Percentiles rank a stretch among this genome's conserved stretches.
These are phyloP conservation scores for Apeltes quadracus DNA, from an alignment of 2,113 vertebrate species.

Conservation along the genomic window DNA sequence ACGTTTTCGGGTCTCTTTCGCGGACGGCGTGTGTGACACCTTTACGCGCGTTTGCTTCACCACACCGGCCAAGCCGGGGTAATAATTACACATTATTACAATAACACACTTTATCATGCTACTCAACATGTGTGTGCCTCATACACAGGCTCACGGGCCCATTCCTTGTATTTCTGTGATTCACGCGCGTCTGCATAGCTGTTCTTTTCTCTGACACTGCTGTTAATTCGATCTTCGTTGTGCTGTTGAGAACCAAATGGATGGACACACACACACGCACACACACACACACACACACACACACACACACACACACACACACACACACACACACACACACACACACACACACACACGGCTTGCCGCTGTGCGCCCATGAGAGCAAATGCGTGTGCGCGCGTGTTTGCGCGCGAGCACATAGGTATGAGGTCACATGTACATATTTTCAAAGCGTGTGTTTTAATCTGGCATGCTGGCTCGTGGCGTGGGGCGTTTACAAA, in stretches of 20 bases:
- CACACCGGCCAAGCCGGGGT: slow-evolving; percentile 9
- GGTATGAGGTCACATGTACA: slow-evolving; percentile 59
- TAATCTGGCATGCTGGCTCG: not conserved
- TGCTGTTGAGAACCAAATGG: slow-evolving; percentile 63
- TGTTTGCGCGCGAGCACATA: slow-evolving; percentile 6
- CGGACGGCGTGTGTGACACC: slow-evolving; percentile 40
- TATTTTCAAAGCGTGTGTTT: slow-evolving; percentile 29
- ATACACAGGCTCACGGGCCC: not conserved
- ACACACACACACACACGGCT: slow-evolving; percentile 32
- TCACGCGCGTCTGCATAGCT: not conserved
- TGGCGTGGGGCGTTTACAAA: slow-evolving; percentile 15
- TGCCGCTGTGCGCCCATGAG: slow-evolving; percentile 20
- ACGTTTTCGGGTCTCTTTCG: not conserved
- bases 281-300: slow-evolving; percentile 22
- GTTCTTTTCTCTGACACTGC: slow-evolving; percentile 29
- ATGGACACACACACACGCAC: slow-evolving; percentile 36
- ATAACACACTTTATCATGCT: slow-evolving; percentile 8
- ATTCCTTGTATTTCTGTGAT: not conserved
- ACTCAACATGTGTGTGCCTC: slow-evolving; percentile 11
- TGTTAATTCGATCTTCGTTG: slow-evolving; percentile 34
- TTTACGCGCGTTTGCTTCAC: slow-evolving; percentile 31
- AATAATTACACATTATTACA: not conserved
- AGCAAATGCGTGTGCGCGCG: not conserved
- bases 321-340: slow-evolving; percentile 41
- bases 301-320: slow-evolving; percentile 36